Conservation (phyloP, 2,797 vertebrate species). For the Clarias laeviceps region DNA sequence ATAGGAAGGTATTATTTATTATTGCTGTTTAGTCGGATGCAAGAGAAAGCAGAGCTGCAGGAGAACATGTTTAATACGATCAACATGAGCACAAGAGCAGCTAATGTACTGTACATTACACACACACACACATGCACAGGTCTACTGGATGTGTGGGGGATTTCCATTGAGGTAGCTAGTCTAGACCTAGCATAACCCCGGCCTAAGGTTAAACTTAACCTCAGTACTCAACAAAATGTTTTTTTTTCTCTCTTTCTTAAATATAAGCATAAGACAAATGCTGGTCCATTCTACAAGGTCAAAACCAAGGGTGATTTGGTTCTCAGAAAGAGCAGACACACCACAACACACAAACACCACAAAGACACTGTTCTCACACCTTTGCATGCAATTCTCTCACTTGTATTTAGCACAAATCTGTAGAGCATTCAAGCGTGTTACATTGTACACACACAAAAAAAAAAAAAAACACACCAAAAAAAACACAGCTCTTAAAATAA, state of each 20-base stretch:
- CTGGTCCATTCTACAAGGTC: background rate
- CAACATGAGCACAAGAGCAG: conserved; percentile 65
- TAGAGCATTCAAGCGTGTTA: too few relatives aligned
- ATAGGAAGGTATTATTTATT: conserved; percentile 58
- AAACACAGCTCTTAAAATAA: background rate
- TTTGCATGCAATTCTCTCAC: background rate
- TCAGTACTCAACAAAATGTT: background rate
- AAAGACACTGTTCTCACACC: background rate
- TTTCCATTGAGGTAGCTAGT: background rate
- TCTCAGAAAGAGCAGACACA: background rate
- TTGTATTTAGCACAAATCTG: background rate
- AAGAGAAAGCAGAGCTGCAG: conserved; percentile 62
- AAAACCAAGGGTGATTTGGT: background rate
- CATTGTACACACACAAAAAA: background rate
- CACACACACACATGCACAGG: background rate
- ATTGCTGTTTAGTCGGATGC: conserved; percentile 63
- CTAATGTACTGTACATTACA: background rate
- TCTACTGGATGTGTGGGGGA: background rate
- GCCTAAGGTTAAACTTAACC: background rate
- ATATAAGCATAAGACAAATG: too few relatives aligned
- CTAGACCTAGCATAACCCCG: background rate
- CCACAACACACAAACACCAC: too few relatives aligned
- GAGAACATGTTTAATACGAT: conserved; percentile 72
- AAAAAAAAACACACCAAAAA: background rate
- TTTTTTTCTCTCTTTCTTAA: too few relatives aligned